Evolutionary conservation across 2,888 invertebrate genomes (phyloP), one percentile per base, ranked within the genome.

Genomic region (Athalia circularis): DNA sequence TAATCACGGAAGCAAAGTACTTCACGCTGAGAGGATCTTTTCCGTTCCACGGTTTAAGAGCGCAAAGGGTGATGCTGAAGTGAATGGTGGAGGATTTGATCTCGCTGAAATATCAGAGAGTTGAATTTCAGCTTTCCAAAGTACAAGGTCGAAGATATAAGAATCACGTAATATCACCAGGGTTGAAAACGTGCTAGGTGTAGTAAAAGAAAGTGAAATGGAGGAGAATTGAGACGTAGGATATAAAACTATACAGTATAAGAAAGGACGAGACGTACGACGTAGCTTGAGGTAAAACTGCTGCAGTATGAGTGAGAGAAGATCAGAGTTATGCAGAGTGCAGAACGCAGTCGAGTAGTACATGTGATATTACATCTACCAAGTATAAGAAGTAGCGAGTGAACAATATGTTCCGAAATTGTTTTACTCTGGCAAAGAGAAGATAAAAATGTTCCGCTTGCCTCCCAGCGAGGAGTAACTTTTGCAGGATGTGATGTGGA

Each of bases 401-500:
- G 84, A 82, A 86, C 87, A 87, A 87, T 87, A 87, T 86, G 87
- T 87, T 86, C 83, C 84, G 84, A 87, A 87, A 87, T 86, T 87
- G 87, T 87, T 87, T 87, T 86, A 87, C 87, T 84, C 85, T 81
- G 82, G 81, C 82, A 80, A 80, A 81, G 81, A 82, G 79, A 84
- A 83, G 83, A 85, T 83, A 85, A 85, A 85, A 85, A 85, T 84
- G 85, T 85, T 85, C 77, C 67, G 79, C 61, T 68, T 67, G 78
- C 77, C 65, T 59, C 76, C 76, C 80, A 15, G 78, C 68, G 82
- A 83, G 84, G 84, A 87, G 87, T 87, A 87, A 87, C 87, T 87
- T 87, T 87, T 86, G 87, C 86, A 86, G 86, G 87, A 87, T 87
- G 86, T 86, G 87, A 87, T 87, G 87, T 87, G 87, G 87, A 87